phyloP scores from a whole-genome alignment of 2,888 invertebrate species.

The Pristionchus entomophagus region DNA sequence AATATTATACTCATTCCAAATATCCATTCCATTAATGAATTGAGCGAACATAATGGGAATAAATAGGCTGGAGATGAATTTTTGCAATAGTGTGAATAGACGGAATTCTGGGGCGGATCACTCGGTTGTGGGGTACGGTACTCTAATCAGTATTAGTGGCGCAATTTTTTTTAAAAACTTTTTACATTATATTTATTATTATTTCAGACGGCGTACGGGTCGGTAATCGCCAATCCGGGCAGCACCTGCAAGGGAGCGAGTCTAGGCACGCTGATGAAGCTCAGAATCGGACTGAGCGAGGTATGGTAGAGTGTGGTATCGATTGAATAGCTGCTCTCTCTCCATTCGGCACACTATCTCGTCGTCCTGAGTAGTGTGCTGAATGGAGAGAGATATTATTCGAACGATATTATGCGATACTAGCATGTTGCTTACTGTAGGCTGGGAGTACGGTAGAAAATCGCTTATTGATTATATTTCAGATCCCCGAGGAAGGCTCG shows the following conservation, averaged over 20 bases:
- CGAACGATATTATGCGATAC: no score
- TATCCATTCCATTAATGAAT: no score
- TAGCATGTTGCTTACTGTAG: background rate
- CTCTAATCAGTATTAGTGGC: no score
- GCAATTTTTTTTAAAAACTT: no score
- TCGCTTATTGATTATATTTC: background rate
- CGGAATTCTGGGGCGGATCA: no score
- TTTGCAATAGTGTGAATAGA: no score
- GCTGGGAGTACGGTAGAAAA: background rate
- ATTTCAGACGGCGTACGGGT: background rate
- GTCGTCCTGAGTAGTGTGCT: no score
- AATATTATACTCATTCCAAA: no score
- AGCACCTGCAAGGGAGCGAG: background rate
- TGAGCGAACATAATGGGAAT: no score
- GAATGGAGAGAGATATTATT: no score
- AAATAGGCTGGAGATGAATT: no score
- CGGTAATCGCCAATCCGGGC: slow-evolving; percentile 38
- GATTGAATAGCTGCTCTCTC: background rate
- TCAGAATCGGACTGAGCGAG: slow-evolving; percentile 19
- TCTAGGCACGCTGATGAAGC: slow-evolving; percentile 18
- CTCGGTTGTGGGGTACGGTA: background rate
- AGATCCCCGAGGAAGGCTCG: slow-evolving; percentile 33
- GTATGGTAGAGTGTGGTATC: background rate
- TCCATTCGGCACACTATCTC: no score
- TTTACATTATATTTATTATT: background rate